Percentiles rank a stretch among this genome's conserved stretches.
These are phyloP conservation scores for Gymnocephalus cernua DNA, from an alignment of 2,113 vertebrate species.

Conservation along the genomic window DNA sequence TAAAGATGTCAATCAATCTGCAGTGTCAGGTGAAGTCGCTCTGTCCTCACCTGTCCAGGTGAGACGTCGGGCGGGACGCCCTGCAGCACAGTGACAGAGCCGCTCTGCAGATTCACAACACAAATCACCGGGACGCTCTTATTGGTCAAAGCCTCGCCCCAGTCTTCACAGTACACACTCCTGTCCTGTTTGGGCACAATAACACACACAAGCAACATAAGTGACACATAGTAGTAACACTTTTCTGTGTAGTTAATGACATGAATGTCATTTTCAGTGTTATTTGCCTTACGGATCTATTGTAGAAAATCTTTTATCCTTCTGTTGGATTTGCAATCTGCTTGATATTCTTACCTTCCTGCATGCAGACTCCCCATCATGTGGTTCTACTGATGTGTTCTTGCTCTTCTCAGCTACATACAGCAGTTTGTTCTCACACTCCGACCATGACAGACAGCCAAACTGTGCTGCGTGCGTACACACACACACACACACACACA, in stretches of 20 bases:
- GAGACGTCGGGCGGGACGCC: constrained; percentile 78
- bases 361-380: neutral
- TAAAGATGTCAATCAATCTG: neutral
- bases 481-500: constrained; percentile 45
- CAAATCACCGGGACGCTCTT: constrained; percentile 82
- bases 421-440: constrained; percentile 80
- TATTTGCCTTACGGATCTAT: neutral
- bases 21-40: neutral
- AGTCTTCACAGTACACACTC: constrained; percentile 83
- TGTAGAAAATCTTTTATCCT: neutral
- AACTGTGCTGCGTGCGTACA: constrained; percentile 74
- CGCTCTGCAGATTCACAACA: constrained; percentile 73
- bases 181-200: constrained; percentile 66
- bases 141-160: constrained; percentile 82
- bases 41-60: constrained; percentile 83
- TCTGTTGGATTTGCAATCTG: neutral
- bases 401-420: constrained; percentile 83
- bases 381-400: constrained; percentile 7
- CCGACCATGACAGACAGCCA: constrained; percentile 83
- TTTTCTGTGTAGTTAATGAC: neutral
- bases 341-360: constrained; percentile 46
- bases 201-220: neutral
- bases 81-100: constrained; percentile 59
- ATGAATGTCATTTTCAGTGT: too few relatives aligned
- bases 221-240: neutral